These are phyloP conservation scores for Tetranychus urticae DNA, from an alignment of 1,140 invertebrate genomes.

Conservation along the genomic window DNA sequence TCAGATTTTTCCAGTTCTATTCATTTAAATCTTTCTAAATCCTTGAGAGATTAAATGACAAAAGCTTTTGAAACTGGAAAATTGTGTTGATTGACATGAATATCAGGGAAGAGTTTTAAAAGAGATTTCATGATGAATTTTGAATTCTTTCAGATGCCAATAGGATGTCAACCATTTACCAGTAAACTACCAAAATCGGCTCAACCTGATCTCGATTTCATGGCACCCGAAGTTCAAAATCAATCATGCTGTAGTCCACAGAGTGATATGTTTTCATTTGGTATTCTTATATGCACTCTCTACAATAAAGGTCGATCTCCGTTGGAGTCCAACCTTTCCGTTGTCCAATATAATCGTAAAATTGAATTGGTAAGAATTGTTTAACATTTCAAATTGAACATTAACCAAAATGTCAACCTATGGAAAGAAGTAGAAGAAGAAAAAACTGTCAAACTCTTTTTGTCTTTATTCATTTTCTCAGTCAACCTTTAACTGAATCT, in stretches of 20 bases:
- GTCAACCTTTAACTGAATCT: too few species aligned
- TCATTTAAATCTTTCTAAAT: too few species aligned
- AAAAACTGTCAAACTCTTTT: too few species aligned
- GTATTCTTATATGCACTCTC: constrained; percentile 68
- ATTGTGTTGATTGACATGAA: too few species aligned
- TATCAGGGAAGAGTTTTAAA: too few species aligned
- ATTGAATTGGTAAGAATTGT: constrained; percentile 51
- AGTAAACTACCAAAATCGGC: constrained; percentile 61
- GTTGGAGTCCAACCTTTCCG: constrained; percentile 66
- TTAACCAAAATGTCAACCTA: too few species aligned
- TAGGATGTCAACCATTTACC: constrained; percentile 47
- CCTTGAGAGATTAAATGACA: too few species aligned
- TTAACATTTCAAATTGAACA: background rate
- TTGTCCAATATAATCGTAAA: constrained; percentile 62
- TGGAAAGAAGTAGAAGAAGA: too few species aligned
- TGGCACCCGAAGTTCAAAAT: constrained; percentile 68
- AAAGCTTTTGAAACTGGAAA: too few species aligned
- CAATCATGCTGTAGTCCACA: constrained; percentile 52
- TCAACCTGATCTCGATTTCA: constrained; percentile 75
- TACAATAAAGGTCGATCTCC: constrained; percentile 63
- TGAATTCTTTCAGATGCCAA: constrained; percentile 29
- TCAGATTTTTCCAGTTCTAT: too few species aligned
- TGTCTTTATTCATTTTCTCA: too few species aligned
- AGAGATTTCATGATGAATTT: too few species aligned
- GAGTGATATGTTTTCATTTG: constrained; percentile 85